These are phyloP conservation scores for Eudemis profundana DNA, from an alignment of 2,888 invertebrate genomes.

Conservation along the genomic window DNA sequence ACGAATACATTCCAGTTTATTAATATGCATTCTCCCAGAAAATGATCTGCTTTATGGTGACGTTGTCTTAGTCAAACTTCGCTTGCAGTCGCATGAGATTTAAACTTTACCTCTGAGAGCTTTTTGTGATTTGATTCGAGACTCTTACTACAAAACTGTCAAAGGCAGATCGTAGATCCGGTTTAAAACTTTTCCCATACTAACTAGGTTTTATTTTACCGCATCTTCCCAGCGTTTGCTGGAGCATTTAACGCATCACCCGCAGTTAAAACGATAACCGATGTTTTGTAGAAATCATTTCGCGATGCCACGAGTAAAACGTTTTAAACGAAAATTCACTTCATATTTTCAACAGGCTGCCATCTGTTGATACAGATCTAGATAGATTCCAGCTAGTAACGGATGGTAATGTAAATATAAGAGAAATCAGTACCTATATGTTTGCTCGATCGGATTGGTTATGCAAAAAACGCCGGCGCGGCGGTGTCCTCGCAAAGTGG, in stretches of 20 bases:
- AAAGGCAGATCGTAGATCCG: slow-evolving; percentile 15
- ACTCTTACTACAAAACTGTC: slow-evolving; percentile 23
- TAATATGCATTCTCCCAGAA: slow-evolving; percentile 15
- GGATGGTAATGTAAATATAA: not conserved
- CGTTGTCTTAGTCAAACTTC: slow-evolving; percentile 25
- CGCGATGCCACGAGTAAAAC: not conserved
- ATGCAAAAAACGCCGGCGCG: slow-evolving; percentile 16
- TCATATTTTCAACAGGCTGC: slow-evolving; percentile 5
- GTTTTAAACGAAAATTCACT: not conserved
- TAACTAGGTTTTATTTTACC: not conserved
- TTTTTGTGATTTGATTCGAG: slow-evolving; percentile 29
- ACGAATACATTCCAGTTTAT: slow-evolving; percentile 19
- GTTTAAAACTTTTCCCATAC: slow-evolving; percentile 15
- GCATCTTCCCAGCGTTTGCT: not conserved
- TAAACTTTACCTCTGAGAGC: slow-evolving; percentile 27
- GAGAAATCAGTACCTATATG: not conserved
- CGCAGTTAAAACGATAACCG: not conserved
- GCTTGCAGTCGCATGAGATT: slow-evolving; percentile 18
- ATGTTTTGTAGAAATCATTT: not conserved
- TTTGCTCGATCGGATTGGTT: slow-evolving; percentile 10
- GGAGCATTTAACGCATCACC: slow-evolving; percentile 3
- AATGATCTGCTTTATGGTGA: slow-evolving; percentile 20
- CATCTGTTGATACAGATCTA: not conserved
- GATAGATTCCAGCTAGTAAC: slow-evolving; percentile 6
- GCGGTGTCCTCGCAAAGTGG: slow-evolving; percentile 23